Base-by-base conservation (phyloP, 37 sponge, comb jelly and placozoan genomes). In the Halisarca cf. caerulea region DNA sequence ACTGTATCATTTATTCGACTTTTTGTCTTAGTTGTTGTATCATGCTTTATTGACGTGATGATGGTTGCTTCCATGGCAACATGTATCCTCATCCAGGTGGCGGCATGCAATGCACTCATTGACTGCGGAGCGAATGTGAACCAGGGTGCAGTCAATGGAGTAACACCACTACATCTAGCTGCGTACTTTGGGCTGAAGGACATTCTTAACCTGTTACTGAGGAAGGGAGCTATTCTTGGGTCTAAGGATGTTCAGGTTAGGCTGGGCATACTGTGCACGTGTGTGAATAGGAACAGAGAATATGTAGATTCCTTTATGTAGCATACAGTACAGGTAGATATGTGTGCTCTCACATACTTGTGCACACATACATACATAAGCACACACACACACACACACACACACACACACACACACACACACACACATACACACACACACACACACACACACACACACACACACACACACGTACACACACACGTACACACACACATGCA, bases 121-220 rank as follows among this genome's bases (percentile, higher is more conserved):
- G 83, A 89, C 0, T 89, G 85, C 61, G 86, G 87, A 15, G 90
- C 93, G 23, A 77, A 66, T 0, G 75, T 86, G 24, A 58, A 92
- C 70, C 39, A 43, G 18, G 75, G 79, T 21, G 93, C 89, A 42
- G 41, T n/a, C 32, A 87, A 80, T 73, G 89, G 93, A 0, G 72
- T 87, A 54, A 92, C 93, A 58, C 84, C 93, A 17, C 87, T 92
- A 33, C 93, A 92, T 39, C 70, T 89, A 32, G 93, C 93, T 39
- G 69, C 85, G 43, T 92, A 89, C 84, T 84, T 87, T 84, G 93
- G 93, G 6, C 58, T 68, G 72, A 87, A 75, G 54, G 85, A 82
- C 6, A 86, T 79, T 21, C 40, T 86, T 14, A 69, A 66, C 30
- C 62, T 89, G 2, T 74, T 92, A 7, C 81, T 89, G 23, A 78